phyloP scores from a whole-genome alignment of 2,888 invertebrate species.

The Sussaba pulchella region DNA sequence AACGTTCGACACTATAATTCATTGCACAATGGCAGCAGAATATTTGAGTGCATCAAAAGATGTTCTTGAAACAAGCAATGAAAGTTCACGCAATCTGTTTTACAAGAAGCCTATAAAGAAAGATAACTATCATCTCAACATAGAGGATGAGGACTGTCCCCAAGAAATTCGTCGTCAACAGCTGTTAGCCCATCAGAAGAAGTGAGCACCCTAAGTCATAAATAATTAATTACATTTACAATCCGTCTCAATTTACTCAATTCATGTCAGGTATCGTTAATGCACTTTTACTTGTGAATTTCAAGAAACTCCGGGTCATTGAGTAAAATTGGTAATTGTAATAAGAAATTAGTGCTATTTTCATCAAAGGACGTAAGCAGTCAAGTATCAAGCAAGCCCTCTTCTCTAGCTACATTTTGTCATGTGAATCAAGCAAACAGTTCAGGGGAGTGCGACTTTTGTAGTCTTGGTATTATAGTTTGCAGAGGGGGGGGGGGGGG shows the following conservation, averaged over 20 bases:
- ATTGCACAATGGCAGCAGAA: slow-evolving; percentile 38
- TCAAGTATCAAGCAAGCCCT: too few species aligned
- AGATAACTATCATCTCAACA: slow-evolving; percentile 77
- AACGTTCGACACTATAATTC: neutral
- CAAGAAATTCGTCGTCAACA: slow-evolving; percentile 80
- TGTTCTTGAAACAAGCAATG: neutral
- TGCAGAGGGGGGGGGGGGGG: too few species aligned
- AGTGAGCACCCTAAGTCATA: slow-evolving; percentile 70
- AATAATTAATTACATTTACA: neutral
- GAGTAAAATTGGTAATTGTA: too few species aligned
- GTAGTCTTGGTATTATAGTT: too few species aligned
- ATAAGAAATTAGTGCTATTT: too few species aligned
- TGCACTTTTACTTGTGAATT: neutral
- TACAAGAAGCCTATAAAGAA: slow-evolving; percentile 81
- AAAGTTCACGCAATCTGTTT: slow-evolving; percentile 70
- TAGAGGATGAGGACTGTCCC: slow-evolving; percentile 76
- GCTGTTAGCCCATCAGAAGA: slow-evolving; percentile 79
- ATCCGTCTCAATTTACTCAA: too few species aligned
- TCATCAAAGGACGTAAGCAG: too few species aligned
- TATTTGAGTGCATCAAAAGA: neutral
- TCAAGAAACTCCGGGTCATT: too few species aligned
- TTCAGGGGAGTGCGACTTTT: too few species aligned
- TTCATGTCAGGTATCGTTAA: neutral
- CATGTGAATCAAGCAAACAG: too few species aligned
- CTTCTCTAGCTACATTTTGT: too few species aligned